phyloP scores from a whole-genome alignment of 2,888 invertebrate genomes.

The Cryptophagus acutangulus region DNA sequence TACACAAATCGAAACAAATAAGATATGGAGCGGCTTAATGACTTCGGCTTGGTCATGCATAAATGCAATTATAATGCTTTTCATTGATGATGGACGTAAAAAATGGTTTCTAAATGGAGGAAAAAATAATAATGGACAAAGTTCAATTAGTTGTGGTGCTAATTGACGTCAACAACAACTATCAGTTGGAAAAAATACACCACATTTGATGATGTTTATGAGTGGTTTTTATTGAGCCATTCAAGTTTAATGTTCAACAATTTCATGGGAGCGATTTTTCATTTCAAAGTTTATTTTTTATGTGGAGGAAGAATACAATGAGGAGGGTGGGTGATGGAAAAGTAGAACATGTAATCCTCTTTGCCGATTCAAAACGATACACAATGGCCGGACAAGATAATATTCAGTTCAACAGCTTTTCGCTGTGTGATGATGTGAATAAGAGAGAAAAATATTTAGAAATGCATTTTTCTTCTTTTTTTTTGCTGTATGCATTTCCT shows the following conservation, averaged over 20 bases:
- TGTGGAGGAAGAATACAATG: background rate
- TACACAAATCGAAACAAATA: conserved; percentile 26
- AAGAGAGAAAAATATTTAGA: background rate
- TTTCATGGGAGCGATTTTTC: no score
- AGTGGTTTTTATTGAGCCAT: no score
- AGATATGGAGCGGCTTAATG: conserved; percentile 27
- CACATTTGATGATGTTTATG: no score
- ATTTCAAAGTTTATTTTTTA: no score
- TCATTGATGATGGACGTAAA: no score
- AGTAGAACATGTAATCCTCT: conserved; percentile 26
- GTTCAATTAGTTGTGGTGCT: no score
- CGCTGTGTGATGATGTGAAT: background rate
- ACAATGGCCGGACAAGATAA: conserved; percentile 32
- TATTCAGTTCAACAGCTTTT: conserved; percentile 20
- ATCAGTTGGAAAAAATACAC: no score
- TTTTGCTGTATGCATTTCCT: background rate
- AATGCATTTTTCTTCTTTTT: no score
- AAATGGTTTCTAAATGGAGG: no score
- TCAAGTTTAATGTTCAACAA: no score
- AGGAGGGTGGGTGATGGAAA: background rate
- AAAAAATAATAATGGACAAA: no score
- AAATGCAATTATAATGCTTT: conserved; percentile 25
- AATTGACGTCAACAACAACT: no score
- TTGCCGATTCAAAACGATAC: conserved; percentile 24
- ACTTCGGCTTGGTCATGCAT: conserved; percentile 28